A percentile compares a stretch with the other conserved stretches of the same genome.
Evolutionary conservation across 2,797 vertebrate genomes (phyloP).

Genomic region (Dryobates pubescens): DNA sequence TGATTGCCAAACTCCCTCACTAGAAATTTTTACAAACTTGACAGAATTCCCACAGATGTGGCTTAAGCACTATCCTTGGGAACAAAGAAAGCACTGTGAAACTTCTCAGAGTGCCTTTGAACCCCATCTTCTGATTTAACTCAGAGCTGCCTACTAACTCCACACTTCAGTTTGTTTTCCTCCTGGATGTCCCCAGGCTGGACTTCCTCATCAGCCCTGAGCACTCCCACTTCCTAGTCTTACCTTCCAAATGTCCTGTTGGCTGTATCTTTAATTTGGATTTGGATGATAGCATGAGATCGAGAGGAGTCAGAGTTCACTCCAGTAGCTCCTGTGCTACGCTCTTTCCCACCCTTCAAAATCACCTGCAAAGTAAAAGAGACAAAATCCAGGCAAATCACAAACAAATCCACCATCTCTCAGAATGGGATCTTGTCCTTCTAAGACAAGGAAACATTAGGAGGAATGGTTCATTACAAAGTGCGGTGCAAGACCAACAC

Average conservation of each 20-base stretch:
- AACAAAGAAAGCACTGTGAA: background rate
- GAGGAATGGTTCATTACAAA: background rate
- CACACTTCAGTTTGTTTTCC: background rate
- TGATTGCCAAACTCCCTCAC: background rate
- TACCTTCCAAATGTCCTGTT: conserved; percentile 86
- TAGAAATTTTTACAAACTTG: background rate
- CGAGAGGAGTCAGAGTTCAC: conserved; percentile 91
- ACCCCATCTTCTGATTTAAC: background rate
- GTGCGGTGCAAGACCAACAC: background rate
- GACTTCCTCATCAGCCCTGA: background rate
- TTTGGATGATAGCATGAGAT: conserved; percentile 93
- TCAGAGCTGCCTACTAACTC: background rate
- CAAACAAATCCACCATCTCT: background rate
- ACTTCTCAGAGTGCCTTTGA: background rate
- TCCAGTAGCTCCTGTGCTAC: conserved; percentile 87
- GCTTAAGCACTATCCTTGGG: background rate
- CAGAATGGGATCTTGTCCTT: background rate
- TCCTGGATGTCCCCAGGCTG: background rate
- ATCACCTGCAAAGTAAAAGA: conserved; percentile 81
- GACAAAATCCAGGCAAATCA: background rate
- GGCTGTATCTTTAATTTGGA: conserved; percentile 84
- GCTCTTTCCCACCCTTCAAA: conserved; percentile 85
- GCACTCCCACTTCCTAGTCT: conserved; percentile 4
- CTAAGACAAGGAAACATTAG: background rate
- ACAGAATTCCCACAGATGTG: background rate